Base-by-base conservation (phyloP, 2,888 invertebrate species). In the Meghimatium bilineatum region DNA sequence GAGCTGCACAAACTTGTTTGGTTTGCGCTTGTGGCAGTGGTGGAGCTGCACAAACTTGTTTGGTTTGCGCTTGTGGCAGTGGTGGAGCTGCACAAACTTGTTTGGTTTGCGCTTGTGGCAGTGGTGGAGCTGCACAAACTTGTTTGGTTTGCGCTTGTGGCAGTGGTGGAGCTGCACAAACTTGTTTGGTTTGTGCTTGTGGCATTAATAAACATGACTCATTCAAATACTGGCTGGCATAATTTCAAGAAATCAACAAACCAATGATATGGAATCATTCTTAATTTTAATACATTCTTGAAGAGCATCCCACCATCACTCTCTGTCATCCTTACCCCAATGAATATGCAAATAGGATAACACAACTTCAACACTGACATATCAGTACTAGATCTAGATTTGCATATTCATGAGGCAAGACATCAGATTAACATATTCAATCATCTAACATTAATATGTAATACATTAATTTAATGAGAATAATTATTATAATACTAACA, bases 231-330 rank as follows among this genome's bases (percentile, higher is more conserved):
- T n/a, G n/a, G n/a, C 49, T 17, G 10, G 17, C 49, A 49, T 49
- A 49, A 49, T 12, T 49, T 56, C 23, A 56, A 14, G 56, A n/a
- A 32, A 67, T 17, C 1, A 67, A 67, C 32, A 67, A 20, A 1
- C 1, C 67, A 67, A 67, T 20, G 3, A 67, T 12, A 2, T 32
- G 67, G 23, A 71, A 49, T 75, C 66, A 82, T 82, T 75, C 66
- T 76, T 29, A 63, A 69, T 63, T 82, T 75, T 82, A 75, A 82
- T 82, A 82, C 82, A 82, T 74, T 82, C 75, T 75, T 75, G 82
- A 75, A 82, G 75, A 76, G 67, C 32, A 75, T 75, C 76, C 82
- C 67, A 75, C 63, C 67, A 75, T 82, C 75, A 82, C 76, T 49
- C 49, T 82, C 75, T 34, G 66, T 66, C 52, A 52, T 32, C 56